phyloP scores from a whole-genome alignment of 2,888 invertebrate species.

The Agonopterix arenella region DNA sequence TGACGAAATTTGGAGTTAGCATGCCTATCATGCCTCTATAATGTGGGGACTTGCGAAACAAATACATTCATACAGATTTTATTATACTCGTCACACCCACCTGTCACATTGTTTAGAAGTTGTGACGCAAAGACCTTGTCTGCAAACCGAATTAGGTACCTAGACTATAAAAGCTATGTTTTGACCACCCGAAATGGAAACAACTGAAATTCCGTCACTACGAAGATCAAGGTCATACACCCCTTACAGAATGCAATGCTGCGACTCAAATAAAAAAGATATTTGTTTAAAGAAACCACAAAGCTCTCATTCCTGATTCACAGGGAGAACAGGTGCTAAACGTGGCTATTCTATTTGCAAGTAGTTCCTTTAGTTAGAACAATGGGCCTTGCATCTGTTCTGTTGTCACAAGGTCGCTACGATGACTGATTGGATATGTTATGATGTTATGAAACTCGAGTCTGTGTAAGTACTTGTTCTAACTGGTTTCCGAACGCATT shows the following conservation, averaged over 20 bases:
- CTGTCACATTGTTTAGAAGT: neutral
- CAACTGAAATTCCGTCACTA: too few species aligned
- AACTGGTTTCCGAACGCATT: neutral
- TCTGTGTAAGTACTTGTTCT: slow-evolving; percentile 8
- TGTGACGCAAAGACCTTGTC: neutral
- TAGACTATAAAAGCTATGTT: too few species aligned
- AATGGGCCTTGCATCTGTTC: slow-evolving; percentile 11
- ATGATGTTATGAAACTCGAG: slow-evolving; percentile 26
- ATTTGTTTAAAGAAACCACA: too few species aligned
- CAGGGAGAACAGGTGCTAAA: too few species aligned
- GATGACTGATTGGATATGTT: slow-evolving; percentile 33
- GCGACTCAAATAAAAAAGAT: too few species aligned
- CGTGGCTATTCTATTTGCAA: neutral
- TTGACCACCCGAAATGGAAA: too few species aligned
- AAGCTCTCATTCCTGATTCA: too few species aligned
- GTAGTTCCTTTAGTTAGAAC: neutral
- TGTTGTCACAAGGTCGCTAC: slow-evolving; percentile 32
- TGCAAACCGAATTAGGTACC: too few species aligned
- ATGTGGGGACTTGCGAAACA: slow-evolving; percentile 7
- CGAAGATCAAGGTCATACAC: too few species aligned
- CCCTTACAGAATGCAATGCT: too few species aligned
- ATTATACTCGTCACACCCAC: slow-evolving; percentile 8
- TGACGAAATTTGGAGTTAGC: too few species aligned
- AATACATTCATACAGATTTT: slow-evolving; percentile 1
- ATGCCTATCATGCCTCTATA: too few species aligned